These are phyloP conservation scores for Automeris io DNA, from an alignment of 2,888 invertebrate genomes.

Conservation along the genomic window DNA sequence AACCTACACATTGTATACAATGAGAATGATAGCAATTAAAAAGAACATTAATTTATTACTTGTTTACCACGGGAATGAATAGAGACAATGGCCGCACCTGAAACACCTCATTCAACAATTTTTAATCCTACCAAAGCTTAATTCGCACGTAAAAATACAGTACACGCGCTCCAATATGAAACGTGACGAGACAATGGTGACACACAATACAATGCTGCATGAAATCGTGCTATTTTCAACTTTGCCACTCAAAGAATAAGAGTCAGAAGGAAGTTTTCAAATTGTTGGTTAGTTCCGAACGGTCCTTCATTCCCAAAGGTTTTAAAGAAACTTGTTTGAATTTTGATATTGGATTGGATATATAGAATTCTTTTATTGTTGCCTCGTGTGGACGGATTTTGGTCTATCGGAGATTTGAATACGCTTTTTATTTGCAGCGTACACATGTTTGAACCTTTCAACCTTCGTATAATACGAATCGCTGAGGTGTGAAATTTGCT, in stretches of 20 bases:
- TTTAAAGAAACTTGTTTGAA: background rate
- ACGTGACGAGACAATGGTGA: background rate
- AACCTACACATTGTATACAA: too few species aligned
- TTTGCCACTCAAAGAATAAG: background rate
- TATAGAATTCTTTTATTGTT: too few species aligned
- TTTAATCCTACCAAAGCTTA: background rate
- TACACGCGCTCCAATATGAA: conserved; percentile 1
- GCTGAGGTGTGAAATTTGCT: too few species aligned
- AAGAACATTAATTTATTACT: too few species aligned
- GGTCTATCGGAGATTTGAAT: background rate
- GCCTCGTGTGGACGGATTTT: too few species aligned
- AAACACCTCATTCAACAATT: background rate
- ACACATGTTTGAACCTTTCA: too few species aligned
- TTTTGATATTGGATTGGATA: background rate
- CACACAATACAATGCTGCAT: background rate
- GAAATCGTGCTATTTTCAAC: background rate
- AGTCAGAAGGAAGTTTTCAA: background rate
- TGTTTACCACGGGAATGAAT: too few species aligned
- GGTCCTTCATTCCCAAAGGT: background rate
- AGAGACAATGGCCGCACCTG: too few species aligned
- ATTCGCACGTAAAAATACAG: conserved; percentile 2
- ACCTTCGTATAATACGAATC: too few species aligned
- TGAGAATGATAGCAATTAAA: too few species aligned
- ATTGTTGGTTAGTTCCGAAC: background rate
- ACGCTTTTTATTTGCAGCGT: too few species aligned